Evolutionary conservation across 2,113 vertebrate species (phyloP), one percentile per base, ranked within the genome.

Genomic region (Piaya cayana): DNA sequence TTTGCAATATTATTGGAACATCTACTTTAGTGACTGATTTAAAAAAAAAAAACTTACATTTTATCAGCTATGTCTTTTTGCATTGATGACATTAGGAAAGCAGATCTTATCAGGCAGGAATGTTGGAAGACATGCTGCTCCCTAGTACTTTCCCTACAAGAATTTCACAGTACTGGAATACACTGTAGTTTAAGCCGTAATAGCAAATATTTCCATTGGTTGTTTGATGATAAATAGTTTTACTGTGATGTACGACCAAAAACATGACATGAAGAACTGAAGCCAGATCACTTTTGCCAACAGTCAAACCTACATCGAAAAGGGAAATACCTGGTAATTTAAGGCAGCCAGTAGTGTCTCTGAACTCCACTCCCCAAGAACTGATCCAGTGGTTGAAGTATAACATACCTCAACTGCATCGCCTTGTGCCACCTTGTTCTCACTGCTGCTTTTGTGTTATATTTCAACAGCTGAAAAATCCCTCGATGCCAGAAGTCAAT

Each of bases 401-500:
- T 5, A 64, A 47, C 15, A 47, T 12, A n/a, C n/a, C 26, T 29
- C 3, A 0, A 62, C 2, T 11, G 5, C 17, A 27, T 55, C 37
- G 4, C 20, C 45, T 55, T 25, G 13, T 34, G 21, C 21, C 60
- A 60, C 20, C 26, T 37, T 30, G 29, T 37, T 30, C 29, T 58
- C 43, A 7, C 17, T 12, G 15, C 32, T 23, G n/a, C 20, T 64
- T 30, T 12, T 36, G 5, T 42, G 13, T 39, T 56, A 32, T 19
- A 62, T 34, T 67, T 39, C 49, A n/a, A 6, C 3, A 64, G 42
- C 55, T 74, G 67, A 78, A 67, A 86, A 69, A 52, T 18, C 55
- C 20, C 50, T 23, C 15, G 8, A 9, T 78, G 76, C 26, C 65
- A 64, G 6, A 68, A 79, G 26, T 39, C 64, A 37, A 34, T n/a